Base-by-base conservation (phyloP, 2,888 invertebrate genomes). In the Tortrix viridana region DNA sequence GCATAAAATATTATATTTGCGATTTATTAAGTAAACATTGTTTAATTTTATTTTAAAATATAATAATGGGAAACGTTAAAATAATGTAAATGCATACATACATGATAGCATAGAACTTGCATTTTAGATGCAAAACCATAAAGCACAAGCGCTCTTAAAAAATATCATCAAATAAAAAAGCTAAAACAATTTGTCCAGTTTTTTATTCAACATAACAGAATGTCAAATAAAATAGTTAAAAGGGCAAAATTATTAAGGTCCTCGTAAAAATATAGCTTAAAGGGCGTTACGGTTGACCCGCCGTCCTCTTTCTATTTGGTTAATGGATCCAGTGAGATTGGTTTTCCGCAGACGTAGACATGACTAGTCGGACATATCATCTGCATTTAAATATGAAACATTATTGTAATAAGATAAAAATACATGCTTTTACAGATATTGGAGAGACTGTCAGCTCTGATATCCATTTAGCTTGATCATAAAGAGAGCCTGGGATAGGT, bases 251-350 rank as follows among this genome's bases (percentile, higher is more conserved):
- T 57, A 47, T 52, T 46, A 53, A 58, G 41, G 43, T 63, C 44
- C 57, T 58, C 58, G 52, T 53, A 63, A 63, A 50, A 52, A 58
- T 60, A 53, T 53, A 57, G 50, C 46, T 56, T 61, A 60, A 23
- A 58, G 58, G 57, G 47, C 53, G 41, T 58, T 53, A 53, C 53
- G 57, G 52, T 58, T 63, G 63, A 63, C 63, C 63, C 58, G 32
- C 32, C 70, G 72, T 72, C 73, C 69, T 75, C 70, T 80, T 77
- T 81, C 81, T 82, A 84, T 84, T 85, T 83, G 73, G 82, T 82
- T 85, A 85, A 85, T 84, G 85, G 85, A 84, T 80, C 82, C 82
- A 82, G 80, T 75, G 79, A 83, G 82, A 85, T 85, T 84, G 84
- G 79, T 81, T 85, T 79, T 76, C 79, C 78, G 80, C 78, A 80